A percentile compares a stretch with the other conserved stretches of the same genome.
These are phyloP conservation scores for Monochamus alternatus DNA, from an alignment of 2,888 invertebrate species.

Conservation along the genomic window DNA sequence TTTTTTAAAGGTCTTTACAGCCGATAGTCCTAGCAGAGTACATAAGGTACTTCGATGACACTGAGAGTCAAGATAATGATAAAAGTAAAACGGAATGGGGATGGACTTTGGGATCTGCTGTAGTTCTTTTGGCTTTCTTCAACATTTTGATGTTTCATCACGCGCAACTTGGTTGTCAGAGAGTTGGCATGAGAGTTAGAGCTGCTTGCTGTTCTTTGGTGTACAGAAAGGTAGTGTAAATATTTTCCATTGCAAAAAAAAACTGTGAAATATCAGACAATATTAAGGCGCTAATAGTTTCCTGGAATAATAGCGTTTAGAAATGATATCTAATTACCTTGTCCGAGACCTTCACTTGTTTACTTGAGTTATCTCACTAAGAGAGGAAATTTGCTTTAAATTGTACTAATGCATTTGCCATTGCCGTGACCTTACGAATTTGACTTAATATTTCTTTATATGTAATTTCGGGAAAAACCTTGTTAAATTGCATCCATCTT, in stretches of 20 bases:
- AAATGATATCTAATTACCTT: no score
- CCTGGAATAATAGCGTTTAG: no score
- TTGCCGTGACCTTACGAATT: not conserved
- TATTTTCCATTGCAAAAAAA: not conserved
- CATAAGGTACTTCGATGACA: constrained; percentile 74
- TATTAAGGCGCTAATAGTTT: not conserved
- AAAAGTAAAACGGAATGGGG: constrained; percentile 73
- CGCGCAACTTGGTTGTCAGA: constrained; percentile 72
- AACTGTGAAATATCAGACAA: not conserved
- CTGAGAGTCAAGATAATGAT: constrained; percentile 10
- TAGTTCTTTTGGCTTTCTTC: constrained; percentile 75
- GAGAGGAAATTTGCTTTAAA: no score
- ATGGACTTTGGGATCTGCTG: constrained; percentile 78
- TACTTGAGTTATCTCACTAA: no score
- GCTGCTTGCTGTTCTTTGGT: constrained; percentile 86
- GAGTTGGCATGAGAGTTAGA: constrained; percentile 84
- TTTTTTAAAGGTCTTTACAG: constrained; percentile 65
- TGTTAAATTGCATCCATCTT: no score
- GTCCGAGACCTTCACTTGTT: no score
- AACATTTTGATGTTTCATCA: constrained; percentile 80
- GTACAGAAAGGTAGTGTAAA: constrained; percentile 84
- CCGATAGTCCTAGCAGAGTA: constrained; percentile 77
- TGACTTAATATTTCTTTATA: not conserved
- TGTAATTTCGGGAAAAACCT: no score
- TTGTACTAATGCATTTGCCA: not conserved